phyloP scores from a whole-genome alignment of 2,888 invertebrate genomes.

The Nomada flava region DNA sequence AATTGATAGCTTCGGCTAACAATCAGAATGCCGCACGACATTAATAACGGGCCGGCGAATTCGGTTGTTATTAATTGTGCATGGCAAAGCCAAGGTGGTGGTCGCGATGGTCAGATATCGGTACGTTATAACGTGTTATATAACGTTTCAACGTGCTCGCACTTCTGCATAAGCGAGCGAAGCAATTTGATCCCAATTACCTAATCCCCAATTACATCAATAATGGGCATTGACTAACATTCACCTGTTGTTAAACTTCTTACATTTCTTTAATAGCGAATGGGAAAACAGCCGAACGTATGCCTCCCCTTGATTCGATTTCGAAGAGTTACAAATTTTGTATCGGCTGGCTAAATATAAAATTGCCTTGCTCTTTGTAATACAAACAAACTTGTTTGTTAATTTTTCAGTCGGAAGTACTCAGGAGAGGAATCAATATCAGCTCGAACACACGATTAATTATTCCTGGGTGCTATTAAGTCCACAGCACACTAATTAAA shows the following conservation, averaged over 20 bases:
- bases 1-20: conserved; percentile 56
- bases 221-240: conserved; percentile 27
- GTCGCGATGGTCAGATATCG: conserved; percentile 51
- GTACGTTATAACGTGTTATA: conserved; percentile 47
- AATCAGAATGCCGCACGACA: conserved; percentile 66
- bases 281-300: background rate
- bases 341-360: no score
- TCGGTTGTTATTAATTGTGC: conserved; percentile 65
- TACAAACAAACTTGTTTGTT: no score
- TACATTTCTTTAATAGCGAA: background rate
- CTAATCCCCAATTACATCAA: conserved; percentile 50
- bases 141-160: conserved; percentile 42
- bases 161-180: conserved; percentile 35
- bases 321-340: no score
- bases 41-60: conserved; percentile 61
- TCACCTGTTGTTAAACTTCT: conserved; percentile 1
- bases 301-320: no score
- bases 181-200: conserved; percentile 61
- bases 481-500: no score
- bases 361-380: no score
- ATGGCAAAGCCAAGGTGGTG: conserved; percentile 65
- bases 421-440: no score
- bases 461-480: no score
- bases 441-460: no score
- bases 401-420: no score